Evolutionary conservation across 2,888 invertebrate species (phyloP).

Genomic region (Mythimna pallens): DNA sequence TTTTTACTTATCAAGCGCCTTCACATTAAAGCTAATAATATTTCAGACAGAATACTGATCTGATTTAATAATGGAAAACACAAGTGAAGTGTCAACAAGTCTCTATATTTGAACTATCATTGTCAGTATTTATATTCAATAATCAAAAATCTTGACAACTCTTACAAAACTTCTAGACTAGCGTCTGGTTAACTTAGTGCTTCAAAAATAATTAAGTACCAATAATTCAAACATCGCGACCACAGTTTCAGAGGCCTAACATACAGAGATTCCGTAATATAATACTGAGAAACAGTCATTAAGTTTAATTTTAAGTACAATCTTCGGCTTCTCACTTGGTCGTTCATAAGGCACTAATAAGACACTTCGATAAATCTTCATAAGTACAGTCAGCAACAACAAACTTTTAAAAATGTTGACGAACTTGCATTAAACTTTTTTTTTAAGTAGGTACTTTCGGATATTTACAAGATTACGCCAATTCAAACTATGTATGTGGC

Average conservation of each 20-base stretch:
- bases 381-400: slow-evolving; percentile 64
- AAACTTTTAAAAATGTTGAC: slow-evolving; percentile 44
- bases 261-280: slow-evolving; percentile 63
- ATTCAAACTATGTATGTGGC: slow-evolving; percentile 67
- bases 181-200: slow-evolving; percentile 76
- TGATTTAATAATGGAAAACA: slow-evolving; percentile 4
- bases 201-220: slow-evolving; percentile 62
- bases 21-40: slow-evolving; percentile 22
- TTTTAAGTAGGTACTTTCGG: slow-evolving; percentile 35
- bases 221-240: slow-evolving; percentile 54
- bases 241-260: slow-evolving; percentile 51
- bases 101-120: slow-evolving; percentile 35
- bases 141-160: slow-evolving; percentile 32
- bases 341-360: slow-evolving; percentile 73
- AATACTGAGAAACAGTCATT: slow-evolving; percentile 66
- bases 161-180: slow-evolving; percentile 62
- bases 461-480: slow-evolving; percentile 63
- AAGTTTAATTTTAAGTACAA: slow-evolving; percentile 67
- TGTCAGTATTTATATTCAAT: slow-evolving; percentile 27
- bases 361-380: slow-evolving; percentile 71
- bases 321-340: slow-evolving; percentile 65
- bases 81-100: slow-evolving; percentile 54
- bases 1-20: slow-evolving; percentile 28
- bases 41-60: slow-evolving; percentile 4
- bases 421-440: slow-evolving; percentile 47